Conservation (phyloP, 2,888 invertebrate species). For the Conomelus anceps region DNA sequence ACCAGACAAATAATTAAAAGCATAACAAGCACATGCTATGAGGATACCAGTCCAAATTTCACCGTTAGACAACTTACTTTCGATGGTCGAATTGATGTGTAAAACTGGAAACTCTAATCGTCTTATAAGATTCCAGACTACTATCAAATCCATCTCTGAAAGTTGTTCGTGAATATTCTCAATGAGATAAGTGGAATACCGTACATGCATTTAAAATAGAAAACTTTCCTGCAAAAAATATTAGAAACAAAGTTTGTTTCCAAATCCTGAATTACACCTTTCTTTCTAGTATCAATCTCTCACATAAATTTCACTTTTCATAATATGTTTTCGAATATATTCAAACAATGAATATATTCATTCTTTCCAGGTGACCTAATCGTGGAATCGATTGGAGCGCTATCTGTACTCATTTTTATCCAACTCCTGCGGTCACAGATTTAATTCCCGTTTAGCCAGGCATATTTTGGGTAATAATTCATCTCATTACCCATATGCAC, state of each 20-base stretch:
- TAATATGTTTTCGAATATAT: background rate
- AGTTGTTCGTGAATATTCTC: background rate
- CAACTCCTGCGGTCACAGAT: too few relatives aligned
- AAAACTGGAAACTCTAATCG: background rate
- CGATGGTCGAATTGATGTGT: background rate
- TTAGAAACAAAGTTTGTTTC: background rate
- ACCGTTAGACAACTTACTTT: background rate
- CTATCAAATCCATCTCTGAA: background rate
- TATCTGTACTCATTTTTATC: too few relatives aligned
- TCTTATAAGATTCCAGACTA: background rate
- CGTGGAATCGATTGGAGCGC: too few relatives aligned
- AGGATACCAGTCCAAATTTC: background rate
- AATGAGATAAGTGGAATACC: background rate
- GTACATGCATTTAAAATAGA: background rate
- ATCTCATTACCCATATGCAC: too few relatives aligned
- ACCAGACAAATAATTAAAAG: background rate
- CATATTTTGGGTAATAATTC: too few relatives aligned
- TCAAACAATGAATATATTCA: too few relatives aligned
- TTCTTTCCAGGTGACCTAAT: too few relatives aligned
- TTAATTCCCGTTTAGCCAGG: too few relatives aligned
- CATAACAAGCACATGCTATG: background rate
- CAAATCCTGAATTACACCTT: background rate
- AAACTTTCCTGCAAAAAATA: background rate
- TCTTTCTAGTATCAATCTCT: background rate
- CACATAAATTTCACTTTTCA: background rate